These are phyloP conservation scores for Oriolus oriolus DNA, from an alignment of 2,113 vertebrate genomes.

Conservation along the genomic window DNA sequence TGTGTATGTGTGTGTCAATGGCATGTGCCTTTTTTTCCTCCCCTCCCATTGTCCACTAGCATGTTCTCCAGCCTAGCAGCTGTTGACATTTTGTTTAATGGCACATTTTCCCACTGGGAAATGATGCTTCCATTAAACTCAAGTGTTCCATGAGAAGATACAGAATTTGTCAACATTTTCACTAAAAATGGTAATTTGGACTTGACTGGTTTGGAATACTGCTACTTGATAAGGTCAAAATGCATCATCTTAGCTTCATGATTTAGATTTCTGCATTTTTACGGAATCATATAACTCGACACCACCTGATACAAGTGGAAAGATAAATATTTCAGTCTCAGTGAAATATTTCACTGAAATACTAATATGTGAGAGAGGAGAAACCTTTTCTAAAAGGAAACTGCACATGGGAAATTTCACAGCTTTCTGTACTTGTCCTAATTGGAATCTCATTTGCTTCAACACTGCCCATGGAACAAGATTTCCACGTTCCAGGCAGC, in stretches of 20 bases:
- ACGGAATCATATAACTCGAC: not conserved
- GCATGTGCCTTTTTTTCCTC: not conserved
- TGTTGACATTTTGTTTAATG: conserved; percentile 14
- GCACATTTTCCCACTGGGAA: conserved; percentile 2
- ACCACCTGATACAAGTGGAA: not conserved
- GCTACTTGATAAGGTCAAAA: not conserved
- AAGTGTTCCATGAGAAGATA: conserved; percentile 11
- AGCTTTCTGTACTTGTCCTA: not conserved
- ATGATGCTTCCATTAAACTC: not conserved
- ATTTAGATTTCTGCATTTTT: not conserved
- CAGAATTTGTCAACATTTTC: conserved; percentile 4
- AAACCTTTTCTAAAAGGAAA: not conserved
- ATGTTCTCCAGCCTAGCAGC: conserved; percentile 13
- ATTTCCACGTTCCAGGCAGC: not conserved
- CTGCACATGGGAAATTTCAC: not conserved
- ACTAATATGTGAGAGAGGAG: not conserved
- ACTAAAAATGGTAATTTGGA: conserved; percentile 10
- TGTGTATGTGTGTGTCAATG: not conserved
- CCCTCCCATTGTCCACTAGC: conserved; percentile 24
- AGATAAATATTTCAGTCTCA: not conserved
- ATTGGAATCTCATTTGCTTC: not conserved
- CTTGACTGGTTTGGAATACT: not conserved
- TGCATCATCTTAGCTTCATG: not conserved
- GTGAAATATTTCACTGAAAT: not conserved
- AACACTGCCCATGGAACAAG: not conserved